Evolutionary conservation across 2,888 invertebrate genomes (phyloP).

Genomic region (Tenthredo scrophulariae): DNA sequence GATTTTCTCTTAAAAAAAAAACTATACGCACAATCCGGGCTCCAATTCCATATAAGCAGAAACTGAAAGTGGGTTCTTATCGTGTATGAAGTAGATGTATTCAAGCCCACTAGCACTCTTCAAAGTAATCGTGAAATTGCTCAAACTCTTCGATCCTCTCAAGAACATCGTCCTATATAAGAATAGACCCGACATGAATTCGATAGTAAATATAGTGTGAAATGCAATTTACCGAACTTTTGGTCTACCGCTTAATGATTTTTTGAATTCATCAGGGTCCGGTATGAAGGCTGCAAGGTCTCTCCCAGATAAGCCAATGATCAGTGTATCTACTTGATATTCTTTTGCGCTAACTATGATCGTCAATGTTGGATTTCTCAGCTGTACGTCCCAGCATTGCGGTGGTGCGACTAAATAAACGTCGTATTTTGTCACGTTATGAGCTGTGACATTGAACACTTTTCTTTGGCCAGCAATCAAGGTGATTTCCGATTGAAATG

Average conservation of each 20-base stretch:
- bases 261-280: slow-evolving; percentile 81
- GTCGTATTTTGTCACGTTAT: slow-evolving; percentile 71
- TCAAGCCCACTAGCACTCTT: slow-evolving; percentile 74
- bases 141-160: slow-evolving; percentile 66
- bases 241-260: slow-evolving; percentile 83
- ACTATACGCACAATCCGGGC: slow-evolving; percentile 80
- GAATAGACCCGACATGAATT: background rate
- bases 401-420: slow-evolving; percentile 72
- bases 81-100: slow-evolving; percentile 81
- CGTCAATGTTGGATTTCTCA: slow-evolving; percentile 67
- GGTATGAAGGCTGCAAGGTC: slow-evolving; percentile 80
- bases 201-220: background rate
- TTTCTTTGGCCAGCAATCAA: slow-evolving; percentile 70
- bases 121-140: slow-evolving; percentile 74
- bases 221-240: slow-evolving; percentile 80
- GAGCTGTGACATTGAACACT: slow-evolving; percentile 72
- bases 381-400: slow-evolving; percentile 71
- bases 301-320: slow-evolving; percentile 74
- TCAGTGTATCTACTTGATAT: slow-evolving; percentile 76
- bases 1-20: slow-evolving; percentile 58
- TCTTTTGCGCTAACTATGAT: slow-evolving; percentile 69
- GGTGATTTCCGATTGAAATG: slow-evolving; percentile 58
- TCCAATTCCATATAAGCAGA: slow-evolving; percentile 83
- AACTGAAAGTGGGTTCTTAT: slow-evolving; percentile 79
- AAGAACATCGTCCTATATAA: slow-evolving; percentile 75